Percentiles rank a stretch among this genome's conserved stretches.
Evolutionary conservation across 2,797 vertebrate species (phyloP).

Genomic region (Onychomys leucogaster): DNA sequence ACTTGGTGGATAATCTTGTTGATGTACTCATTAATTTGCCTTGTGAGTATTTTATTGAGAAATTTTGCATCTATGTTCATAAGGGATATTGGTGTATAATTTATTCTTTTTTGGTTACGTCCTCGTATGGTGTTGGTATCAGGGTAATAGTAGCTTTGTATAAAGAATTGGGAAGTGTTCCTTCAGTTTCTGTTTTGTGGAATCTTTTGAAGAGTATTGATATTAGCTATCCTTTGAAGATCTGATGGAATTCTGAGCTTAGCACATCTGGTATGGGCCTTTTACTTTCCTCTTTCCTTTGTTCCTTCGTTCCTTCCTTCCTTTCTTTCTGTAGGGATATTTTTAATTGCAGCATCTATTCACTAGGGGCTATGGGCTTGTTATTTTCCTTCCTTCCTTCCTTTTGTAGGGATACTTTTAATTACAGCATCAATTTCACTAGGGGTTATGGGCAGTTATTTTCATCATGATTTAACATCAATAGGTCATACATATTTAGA

Average conservation of each 20-base stretch:
- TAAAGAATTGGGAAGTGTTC: not conserved
- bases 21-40: not conserved
- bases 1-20: not conserved
- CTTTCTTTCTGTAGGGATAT: too few relatives aligned
- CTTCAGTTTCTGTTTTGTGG: not conserved
- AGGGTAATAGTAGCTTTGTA: not conserved
- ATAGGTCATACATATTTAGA: not conserved
- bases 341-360: not conserved
- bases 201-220: not conserved
- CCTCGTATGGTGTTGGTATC: not conserved
- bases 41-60: not conserved
- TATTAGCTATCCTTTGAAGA: not conserved
- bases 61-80: not conserved
- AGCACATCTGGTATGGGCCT: not conserved
- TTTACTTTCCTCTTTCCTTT: not conserved
- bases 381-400: not conserved
- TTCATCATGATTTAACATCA: not conserved
- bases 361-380: not conserved
- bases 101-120: not conserved
- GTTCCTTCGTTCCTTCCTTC: too few relatives aligned
- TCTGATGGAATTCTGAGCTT: not conserved
- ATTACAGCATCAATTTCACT: not conserved
- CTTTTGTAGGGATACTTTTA: not conserved
- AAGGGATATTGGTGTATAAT: not conserved
- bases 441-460: not conserved